A percentile compares a stretch with the other conserved stretches of the same genome.
These are phyloP conservation scores for Gobius niger DNA, from an alignment of 2,113 vertebrate genomes.

Conservation along the genomic window DNA sequence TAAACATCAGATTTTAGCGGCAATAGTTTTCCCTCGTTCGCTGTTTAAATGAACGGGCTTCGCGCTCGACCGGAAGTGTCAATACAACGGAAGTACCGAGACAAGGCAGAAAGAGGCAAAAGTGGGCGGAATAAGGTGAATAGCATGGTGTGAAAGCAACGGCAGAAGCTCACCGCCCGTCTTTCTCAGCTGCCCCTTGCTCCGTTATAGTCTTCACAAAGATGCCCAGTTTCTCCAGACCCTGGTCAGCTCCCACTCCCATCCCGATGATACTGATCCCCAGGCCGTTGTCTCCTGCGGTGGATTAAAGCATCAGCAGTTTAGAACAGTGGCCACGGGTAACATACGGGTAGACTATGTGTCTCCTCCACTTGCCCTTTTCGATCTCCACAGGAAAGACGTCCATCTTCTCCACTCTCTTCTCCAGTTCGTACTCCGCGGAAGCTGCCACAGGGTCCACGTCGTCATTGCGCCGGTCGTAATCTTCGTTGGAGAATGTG, in stretches of 20 bases:
- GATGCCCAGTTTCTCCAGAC: constrained; percentile 91
- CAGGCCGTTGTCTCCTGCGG: constrained; percentile 87
- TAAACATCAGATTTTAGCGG: no score
- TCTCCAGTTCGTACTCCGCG: constrained; percentile 91
- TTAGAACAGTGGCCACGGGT: not conserved
- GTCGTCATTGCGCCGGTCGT: constrained; percentile 90
- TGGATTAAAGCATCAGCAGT: not conserved
- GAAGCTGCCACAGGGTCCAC: constrained; percentile 92
- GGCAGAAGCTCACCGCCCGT: constrained; percentile 79
- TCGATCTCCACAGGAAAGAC: constrained; percentile 92
- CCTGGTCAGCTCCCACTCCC: constrained; percentile 93
- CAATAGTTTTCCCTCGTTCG: no score
- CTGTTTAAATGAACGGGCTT: no score
- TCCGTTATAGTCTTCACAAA: constrained; percentile 95
- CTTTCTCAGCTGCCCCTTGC: constrained; percentile 84
- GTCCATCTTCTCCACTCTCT: constrained; percentile 94
- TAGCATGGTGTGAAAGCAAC: not conserved
- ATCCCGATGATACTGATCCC: constrained; percentile 95
- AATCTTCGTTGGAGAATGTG: constrained; percentile 92
- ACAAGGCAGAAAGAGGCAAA: no score
- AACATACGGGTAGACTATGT: not conserved
- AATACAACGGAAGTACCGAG: no score
- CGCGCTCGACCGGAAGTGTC: no score
- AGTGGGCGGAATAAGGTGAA: no score
- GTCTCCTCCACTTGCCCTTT: constrained; percentile 76